Evolutionary conservation across 2,797 vertebrate genomes (phyloP).

Genomic region (Clarias pachynema): DNA sequence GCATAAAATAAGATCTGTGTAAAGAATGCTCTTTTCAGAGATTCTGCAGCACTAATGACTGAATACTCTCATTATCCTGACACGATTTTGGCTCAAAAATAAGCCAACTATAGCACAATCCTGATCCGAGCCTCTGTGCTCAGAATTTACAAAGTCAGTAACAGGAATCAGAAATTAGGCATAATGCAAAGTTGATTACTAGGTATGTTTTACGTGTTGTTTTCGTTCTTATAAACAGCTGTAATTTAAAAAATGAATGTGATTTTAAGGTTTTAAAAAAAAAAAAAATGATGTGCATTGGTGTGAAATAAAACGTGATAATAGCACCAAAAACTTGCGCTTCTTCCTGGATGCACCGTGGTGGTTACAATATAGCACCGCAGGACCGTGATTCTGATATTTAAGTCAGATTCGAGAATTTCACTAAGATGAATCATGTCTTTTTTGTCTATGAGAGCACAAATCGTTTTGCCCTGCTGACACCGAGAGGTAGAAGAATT

Average conservation of each 20-base stretch:
- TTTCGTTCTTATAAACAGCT: background rate
- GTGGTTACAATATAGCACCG: background rate
- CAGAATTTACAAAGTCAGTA: background rate
- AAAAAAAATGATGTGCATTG: background rate
- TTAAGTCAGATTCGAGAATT: background rate
- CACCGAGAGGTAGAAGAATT: background rate
- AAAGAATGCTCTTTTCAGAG: conserved; percentile 44
- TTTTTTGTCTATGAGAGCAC: conserved; percentile 12
- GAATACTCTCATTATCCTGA: conserved; percentile 64
- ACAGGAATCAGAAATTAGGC: background rate
- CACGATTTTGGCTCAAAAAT: background rate
- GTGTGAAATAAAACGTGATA: background rate
- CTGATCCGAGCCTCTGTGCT: background rate
- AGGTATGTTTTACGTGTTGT: background rate
- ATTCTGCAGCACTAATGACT: conserved; percentile 58
- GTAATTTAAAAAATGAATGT: background rate
- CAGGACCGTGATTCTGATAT: background rate
- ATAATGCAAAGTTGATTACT: conserved; percentile 9
- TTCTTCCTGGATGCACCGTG: background rate
- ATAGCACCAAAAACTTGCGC: background rate
- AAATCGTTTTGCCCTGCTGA: conserved; percentile 7
- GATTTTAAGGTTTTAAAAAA: background rate
- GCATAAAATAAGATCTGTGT: conserved; percentile 39
- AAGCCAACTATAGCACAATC: background rate
- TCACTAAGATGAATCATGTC: background rate